Percentiles rank a stretch among this genome's conserved stretches.
Conservation (phyloP, 2,797 vertebrate species). For the Takifugu ocellatus region DNA sequence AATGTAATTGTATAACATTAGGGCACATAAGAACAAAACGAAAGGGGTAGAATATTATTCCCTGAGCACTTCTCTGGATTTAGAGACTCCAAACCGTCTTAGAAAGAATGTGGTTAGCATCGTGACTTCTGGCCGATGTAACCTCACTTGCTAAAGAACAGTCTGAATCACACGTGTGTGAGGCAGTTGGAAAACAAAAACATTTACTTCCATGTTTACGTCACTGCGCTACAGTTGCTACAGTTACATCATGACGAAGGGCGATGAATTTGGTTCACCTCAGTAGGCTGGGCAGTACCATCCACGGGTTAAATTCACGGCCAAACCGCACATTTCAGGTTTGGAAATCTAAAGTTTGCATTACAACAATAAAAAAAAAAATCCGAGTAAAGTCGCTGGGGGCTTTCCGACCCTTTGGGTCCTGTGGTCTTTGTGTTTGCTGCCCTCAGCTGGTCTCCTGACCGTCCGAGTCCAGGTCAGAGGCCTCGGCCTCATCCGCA, state of each 20-base stretch:
- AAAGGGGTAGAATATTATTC: slow-evolving; percentile 3
- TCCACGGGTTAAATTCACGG: slow-evolving; percentile 25
- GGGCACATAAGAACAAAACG: not conserved
- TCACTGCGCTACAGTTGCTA: slow-evolving; percentile 2
- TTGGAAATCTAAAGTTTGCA: not conserved
- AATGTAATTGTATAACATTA: slow-evolving; percentile 3
- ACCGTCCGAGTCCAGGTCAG: slow-evolving; percentile 50
- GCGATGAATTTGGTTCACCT: slow-evolving; percentile 1
- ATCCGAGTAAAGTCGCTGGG: slow-evolving; percentile 1
- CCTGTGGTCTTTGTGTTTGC: slow-evolving; percentile 10
- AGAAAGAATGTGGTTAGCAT: not conserved
- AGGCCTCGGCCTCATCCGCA: slow-evolving; percentile 59
- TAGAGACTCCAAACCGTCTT: not conserved
- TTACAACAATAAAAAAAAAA: not conserved
- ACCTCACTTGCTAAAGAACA: slow-evolving; percentile 28
- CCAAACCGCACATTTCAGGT: slow-evolving; percentile 2
- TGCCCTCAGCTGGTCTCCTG: slow-evolving; percentile 33
- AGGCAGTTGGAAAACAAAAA: slow-evolving; percentile 7
- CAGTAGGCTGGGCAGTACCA: slow-evolving; percentile 1
- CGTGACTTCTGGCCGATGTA: slow-evolving; percentile 2
- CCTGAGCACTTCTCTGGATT: slow-evolving; percentile 24
- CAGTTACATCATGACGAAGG: slow-evolving; percentile 6
- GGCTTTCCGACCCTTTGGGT: slow-evolving; percentile 2
- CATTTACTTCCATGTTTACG: slow-evolving; percentile 1
- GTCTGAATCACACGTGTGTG: slow-evolving; percentile 38